Percentiles rank a stretch among this genome's conserved stretches.
These are phyloP conservation scores for Myzus persicae DNA, from an alignment of 1,140 invertebrate genomes.

Conservation along the genomic window DNA sequence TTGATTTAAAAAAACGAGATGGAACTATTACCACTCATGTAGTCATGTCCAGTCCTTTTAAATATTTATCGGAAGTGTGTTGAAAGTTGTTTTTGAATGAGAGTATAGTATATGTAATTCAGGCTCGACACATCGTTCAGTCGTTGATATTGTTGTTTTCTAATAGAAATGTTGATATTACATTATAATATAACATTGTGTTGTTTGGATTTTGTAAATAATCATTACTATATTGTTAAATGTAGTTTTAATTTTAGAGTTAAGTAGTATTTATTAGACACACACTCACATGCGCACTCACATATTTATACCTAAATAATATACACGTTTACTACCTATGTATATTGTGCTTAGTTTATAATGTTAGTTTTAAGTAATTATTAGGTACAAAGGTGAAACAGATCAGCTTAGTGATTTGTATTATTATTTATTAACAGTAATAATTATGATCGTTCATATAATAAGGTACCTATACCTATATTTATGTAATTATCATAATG, in stretches of 20 bases:
- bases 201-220: constrained; percentile 39
- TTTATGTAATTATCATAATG: neutral
- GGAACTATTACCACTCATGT: neutral
- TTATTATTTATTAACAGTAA: neutral
- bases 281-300: neutral
- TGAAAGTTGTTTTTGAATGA: constrained; percentile 40
- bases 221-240: constrained; percentile 37
- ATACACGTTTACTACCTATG: neutral
- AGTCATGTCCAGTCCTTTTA: neutral
- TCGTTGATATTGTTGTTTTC: neutral
- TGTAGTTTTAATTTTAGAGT: neutral
- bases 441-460: neutral
- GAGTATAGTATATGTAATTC: neutral
- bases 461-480: neutral
- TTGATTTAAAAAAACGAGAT: constrained; percentile 39
- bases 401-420: neutral
- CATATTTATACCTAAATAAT: neutral
- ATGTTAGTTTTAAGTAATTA: neutral
- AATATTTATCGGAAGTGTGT: constrained; percentile 43
- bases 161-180: constrained; percentile 3
- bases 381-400: neutral
- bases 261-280: neutral
- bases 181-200: neutral
- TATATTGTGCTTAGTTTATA: neutral
- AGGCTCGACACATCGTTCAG: neutral